Evolutionary conservation across 2,797 vertebrate species (phyloP), one percentile per base, ranked within the genome.

Genomic region (Gallinago stenura): DNA sequence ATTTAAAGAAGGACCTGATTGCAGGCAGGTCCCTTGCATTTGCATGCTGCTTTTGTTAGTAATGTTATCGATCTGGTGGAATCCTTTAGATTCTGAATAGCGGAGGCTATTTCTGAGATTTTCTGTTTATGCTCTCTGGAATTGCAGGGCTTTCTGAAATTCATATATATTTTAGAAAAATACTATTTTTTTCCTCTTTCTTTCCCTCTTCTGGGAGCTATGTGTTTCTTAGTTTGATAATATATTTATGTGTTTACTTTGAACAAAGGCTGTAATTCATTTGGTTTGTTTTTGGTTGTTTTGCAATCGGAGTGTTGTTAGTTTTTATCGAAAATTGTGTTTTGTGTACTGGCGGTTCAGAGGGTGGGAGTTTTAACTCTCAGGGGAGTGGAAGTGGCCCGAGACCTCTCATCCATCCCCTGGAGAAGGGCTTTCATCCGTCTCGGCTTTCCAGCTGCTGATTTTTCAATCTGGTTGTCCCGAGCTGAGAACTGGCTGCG

Each of bases 381-480:
- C 15, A 1, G 20, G 51, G 45, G 70, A 89, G 48, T 80, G 62
- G 64, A 93, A 91, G 37, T 35, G 45, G 60, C 65, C 56, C 0
- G 6, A 83, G 73, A 90, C 37, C 69, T 87, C 68, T 75, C 39
- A 41, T 46, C 53, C 41, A 20, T 61, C 51, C 84, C 28, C 73
- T 58, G 33, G 70, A 88, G 86, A 92, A 79, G 46, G 51, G 26
- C 19, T 95, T 87, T 85, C 78, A 86, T 95, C 87, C 18, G 28
- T 93, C 69, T 91, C 64, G 0, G 88, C 65, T 93, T 94, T 85
- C 94, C 94, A 95, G 94, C 80, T 92, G 68, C 88, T 95, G 82
- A 65, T 94, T 97, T 96, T 95, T 90, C 90, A 90, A 73, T 95
- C 84, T 73, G 57, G 21, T 70, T 90, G 87, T 95, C 95, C 92